Evolutionary conservation across 2,888 invertebrate genomes (phyloP), one percentile per base, ranked within the genome.

Genomic region (Drosophila mayaguana): DNA sequence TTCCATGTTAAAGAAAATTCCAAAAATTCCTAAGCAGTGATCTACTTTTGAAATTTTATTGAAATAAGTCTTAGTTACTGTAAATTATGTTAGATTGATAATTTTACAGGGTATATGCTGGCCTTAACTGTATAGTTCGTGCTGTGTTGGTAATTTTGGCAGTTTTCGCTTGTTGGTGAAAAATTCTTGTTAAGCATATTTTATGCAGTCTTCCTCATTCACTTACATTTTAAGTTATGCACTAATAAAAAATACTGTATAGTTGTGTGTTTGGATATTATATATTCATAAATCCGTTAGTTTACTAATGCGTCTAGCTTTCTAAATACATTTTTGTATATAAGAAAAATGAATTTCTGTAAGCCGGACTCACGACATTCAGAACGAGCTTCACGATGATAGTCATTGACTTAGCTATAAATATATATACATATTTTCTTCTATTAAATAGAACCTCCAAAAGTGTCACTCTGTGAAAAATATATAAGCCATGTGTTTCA

Each of bases 101-200:
- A 7, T 16, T 14, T 28, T 25, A 45, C 16, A 25, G 54, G 18
- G 25, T 61, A 38, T 45, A 28, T 28, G 1, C 36, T 28, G 43
- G 43, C 22, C 11, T 3, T 28, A 18, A 25, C 2, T 18, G 6
- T 12, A 16, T 40, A 25, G 25, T 46, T 42, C n/a, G n/a, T n/a
- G n/a, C n/a, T n/a, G n/a, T 46, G 9, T 53, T 56, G 42, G 20
- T 45, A 1, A 11, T 18, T 40, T 40, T 61, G 28, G n/a, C 16
- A 43, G 53, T 22, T 75, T 75, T 22, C n/a, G 43, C 46, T 54
- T 38, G 55, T 38, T 38, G 68, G 48, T 62, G 59, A 59, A 55
- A 72, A 69, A 51, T 67, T 78, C 61, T 40, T 70, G 59, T 45
- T 54, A 60, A 77, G 68, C 77, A 81, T 83, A 73, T 73, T 73